Evolutionary conservation across 1,140 invertebrate genomes (phyloP).

Genomic region (Macrosteles quadrilineatus): DNA sequence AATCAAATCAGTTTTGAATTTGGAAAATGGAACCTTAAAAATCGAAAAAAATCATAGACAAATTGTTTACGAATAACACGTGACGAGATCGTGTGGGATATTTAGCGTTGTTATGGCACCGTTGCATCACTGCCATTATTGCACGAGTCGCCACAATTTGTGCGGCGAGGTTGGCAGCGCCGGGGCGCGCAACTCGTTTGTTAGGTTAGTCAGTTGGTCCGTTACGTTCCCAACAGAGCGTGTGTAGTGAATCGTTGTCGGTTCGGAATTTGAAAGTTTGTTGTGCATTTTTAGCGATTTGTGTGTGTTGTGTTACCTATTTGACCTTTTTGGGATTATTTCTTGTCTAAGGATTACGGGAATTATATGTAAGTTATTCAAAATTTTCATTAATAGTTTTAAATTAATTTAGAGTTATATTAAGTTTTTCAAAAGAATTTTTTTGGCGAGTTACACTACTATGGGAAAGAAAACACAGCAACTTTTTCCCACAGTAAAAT

Average conservation of each 20-base stretch:
- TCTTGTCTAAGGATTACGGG: not conserved
- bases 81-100: too few relatives aligned
- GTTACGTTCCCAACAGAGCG: not conserved
- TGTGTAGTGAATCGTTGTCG: not conserved
- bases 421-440: too few relatives aligned
- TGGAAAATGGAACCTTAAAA: too few relatives aligned
- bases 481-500: too few relatives aligned
- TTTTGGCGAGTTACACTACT: too few relatives aligned
- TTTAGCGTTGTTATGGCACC: not conserved
- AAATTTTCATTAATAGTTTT: too few relatives aligned
- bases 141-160: not conserved
- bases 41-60: too few relatives aligned
- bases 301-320: not conserved
- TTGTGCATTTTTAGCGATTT: too few relatives aligned
- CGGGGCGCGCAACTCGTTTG: constrained; percentile 1
- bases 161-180: not conserved
- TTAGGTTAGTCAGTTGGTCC: not conserved
- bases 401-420: too few relatives aligned
- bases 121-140: constrained; percentile 3
- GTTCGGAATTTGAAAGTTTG: not conserved
- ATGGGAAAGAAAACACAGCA: too few relatives aligned
- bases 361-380: not conserved
- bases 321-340: constrained; percentile 7
- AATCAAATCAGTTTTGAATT: too few relatives aligned
- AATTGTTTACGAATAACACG: too few relatives aligned